Base-by-base conservation (phyloP, 1,140 invertebrate species). In the Pemphigus obesinymphae region DNA sequence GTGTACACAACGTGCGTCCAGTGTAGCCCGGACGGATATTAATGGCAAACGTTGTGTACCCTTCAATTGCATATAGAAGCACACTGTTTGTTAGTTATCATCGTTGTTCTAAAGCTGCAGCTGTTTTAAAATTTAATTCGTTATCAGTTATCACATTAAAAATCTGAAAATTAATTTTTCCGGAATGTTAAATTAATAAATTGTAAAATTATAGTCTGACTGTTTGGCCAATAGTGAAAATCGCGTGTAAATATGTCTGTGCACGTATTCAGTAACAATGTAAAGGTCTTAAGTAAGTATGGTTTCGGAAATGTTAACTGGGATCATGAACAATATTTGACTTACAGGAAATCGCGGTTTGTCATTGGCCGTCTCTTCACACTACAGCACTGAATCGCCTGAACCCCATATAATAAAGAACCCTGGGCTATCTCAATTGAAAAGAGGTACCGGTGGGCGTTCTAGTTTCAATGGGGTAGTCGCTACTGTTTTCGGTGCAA, bases 391-490 rank as follows among this genome's bases (percentile, higher is more conserved):
- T 2, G 53, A 82, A 26, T 55, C 61, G 17, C 43, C 34, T 10
- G 63, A 75, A 31, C 61, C 61, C 0, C 70, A 40, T 43, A 48
- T 82, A 10, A 87, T 89, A 6, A 88, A 89, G 83, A 87, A 89
- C 82, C 87, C 89, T 1, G 90, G 90, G 82, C 86, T 92, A n/a
- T 86, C 91, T 43, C 86, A 88, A 8, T 87, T 95, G 84, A 95
- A 94, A 87, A 89, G 94, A 85, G 97, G 97, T 29, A 96, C 94
- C 55, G 97, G 97, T 48, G 97, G 97, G 48, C 91, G 98, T 31
- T 94, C 94, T 83, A 98, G 96, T 85, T 99, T 99, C 86, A 99
- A 94, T 89, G 98, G 98, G 0, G 91, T 95, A 82, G 95, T 99
- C 6, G 96, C 95, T 13, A 99, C 98, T n/a, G 92, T 99, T 3